A percentile compares a stretch with the other conserved stretches of the same genome.
These are phyloP conservation scores for Aspiorhynchus laticeps DNA, from an alignment of 2,113 vertebrate species.

Conservation along the genomic window DNA sequence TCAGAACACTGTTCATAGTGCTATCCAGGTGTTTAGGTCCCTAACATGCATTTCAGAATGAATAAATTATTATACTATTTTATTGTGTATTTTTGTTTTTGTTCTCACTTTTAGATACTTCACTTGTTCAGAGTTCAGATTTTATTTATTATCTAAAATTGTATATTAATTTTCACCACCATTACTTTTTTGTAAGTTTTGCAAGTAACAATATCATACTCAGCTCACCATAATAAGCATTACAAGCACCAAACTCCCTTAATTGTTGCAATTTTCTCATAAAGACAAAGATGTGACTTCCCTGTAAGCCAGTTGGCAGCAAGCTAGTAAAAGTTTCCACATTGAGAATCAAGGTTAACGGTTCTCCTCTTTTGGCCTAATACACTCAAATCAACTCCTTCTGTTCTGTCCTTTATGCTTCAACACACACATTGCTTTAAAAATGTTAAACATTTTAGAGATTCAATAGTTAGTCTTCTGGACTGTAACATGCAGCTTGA, in stretches of 20 bases:
- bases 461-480: neutral
- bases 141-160: too few relatives aligned
- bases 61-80: neutral
- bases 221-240: too few relatives aligned
- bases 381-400: neutral
- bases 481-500: neutral
- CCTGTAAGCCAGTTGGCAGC: neutral
- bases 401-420: constrained; percentile 16
- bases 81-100: too few relatives aligned
- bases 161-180: too few relatives aligned
- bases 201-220: too few relatives aligned
- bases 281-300: neutral
- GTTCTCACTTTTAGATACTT: too few relatives aligned
- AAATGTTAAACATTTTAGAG: neutral
- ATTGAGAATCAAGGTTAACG: neutral
- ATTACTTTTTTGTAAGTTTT: too few relatives aligned
- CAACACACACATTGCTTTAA: neutral
- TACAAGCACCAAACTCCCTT: neutral
- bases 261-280: neutral
- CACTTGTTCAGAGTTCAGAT: too few relatives aligned
- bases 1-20: too few relatives aligned
- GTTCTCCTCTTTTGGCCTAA: constrained; percentile 1
- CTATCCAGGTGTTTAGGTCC: too few relatives aligned
- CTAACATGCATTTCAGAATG: neutral
- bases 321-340: neutral